phyloP scores from a whole-genome alignment of 2,797 vertebrate species.

The Lepus townsendii region DNA sequence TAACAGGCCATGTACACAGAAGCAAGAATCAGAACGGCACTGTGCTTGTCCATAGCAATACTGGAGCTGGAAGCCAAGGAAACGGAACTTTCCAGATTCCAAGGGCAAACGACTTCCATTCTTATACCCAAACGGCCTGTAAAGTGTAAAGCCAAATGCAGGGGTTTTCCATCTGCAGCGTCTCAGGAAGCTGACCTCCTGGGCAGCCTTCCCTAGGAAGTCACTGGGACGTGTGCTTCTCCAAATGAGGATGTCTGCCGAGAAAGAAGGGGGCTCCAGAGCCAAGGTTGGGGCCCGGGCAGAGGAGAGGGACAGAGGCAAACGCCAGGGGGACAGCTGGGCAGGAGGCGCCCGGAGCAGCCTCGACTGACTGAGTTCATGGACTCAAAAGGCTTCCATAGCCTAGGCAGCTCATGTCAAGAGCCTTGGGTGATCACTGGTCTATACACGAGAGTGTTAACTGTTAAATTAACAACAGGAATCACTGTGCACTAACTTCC shows the following conservation, averaged over 20 bases:
- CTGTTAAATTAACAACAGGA: too few relatives aligned
- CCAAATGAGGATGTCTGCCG: background rate
- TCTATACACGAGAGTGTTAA: too few relatives aligned
- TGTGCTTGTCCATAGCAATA: background rate
- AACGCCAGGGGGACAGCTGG: background rate
- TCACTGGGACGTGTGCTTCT: background rate
- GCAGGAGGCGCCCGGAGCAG: background rate
- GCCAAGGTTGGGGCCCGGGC: background rate
- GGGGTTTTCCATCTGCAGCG: background rate
- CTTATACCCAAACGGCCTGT: background rate
- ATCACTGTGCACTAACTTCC: too few relatives aligned
- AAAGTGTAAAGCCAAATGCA: background rate
- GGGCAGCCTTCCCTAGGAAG: background rate
- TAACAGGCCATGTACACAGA: background rate
- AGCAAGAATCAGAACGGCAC: background rate
- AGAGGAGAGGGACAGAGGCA: background rate
- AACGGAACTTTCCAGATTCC: background rate
- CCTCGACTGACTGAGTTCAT: too few relatives aligned
- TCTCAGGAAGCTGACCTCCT: constrained; percentile 3
- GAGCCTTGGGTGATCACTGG: too few relatives aligned
- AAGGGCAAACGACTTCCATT: constrained; percentile 24
- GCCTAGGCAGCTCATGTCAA: too few relatives aligned
- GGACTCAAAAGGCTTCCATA: too few relatives aligned
- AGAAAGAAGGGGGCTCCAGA: background rate
- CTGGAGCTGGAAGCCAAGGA: background rate